Evolutionary conservation across 35 echinoderm and acorn worm species (phyloP).

Genomic region (Eucidaris tribuloides): DNA sequence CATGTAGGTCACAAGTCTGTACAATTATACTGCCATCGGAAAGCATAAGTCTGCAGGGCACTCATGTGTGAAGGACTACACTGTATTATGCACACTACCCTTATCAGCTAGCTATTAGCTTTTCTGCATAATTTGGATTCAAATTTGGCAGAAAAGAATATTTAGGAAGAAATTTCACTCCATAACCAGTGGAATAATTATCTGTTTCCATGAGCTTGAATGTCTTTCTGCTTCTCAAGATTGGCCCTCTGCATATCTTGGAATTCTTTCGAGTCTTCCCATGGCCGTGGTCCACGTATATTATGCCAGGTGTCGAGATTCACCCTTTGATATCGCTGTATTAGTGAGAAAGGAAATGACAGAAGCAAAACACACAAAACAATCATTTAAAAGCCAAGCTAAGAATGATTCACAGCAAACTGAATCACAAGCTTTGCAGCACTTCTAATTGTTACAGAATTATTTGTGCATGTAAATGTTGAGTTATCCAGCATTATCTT

Average conservation of each 20-base stretch:
- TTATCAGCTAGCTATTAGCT: no score
- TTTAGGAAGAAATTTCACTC: no score
- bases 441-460: background rate
- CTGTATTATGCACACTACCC: no score
- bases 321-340: slow-evolving; percentile 60
- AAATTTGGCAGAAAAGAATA: no score
- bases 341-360: background rate
- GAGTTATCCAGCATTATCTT: background rate
- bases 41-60: no score
- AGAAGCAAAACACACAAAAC: background rate
- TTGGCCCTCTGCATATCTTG: slow-evolving; percentile 68
- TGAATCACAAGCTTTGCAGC: background rate
- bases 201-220: no score
- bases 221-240: background rate
- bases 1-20: no score
- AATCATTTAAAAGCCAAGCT: background rate
- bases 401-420: background rate
- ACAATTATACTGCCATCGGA: no score
- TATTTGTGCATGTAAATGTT: background rate
- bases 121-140: no score
- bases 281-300: slow-evolving; percentile 92
- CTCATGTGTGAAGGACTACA: no score
- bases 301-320: slow-evolving; percentile 89
- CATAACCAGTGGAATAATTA: no score
- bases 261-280: slow-evolving; percentile 98